phyloP scores from a whole-genome alignment of 2,797 vertebrate genomes.

The Fratercula arctica region DNA sequence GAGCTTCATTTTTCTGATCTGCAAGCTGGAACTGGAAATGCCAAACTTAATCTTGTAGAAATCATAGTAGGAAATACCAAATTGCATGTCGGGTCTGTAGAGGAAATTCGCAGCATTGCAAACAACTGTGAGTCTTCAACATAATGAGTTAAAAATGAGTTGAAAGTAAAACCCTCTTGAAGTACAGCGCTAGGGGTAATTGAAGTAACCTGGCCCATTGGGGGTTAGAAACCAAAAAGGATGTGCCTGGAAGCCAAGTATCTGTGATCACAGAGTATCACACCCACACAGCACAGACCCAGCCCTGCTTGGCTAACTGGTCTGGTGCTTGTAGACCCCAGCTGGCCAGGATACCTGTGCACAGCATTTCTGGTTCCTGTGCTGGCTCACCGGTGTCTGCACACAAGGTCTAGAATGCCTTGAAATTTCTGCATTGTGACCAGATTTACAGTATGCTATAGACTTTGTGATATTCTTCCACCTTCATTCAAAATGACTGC shows the following conservation, averaged over 20 bases:
- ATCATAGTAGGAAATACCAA: background rate
- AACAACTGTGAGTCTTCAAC: background rate
- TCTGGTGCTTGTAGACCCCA: background rate
- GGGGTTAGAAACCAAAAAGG: background rate
- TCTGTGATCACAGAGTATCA: background rate
- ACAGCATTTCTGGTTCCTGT: background rate
- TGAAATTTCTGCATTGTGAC: background rate
- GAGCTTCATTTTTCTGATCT: background rate
- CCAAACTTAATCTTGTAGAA: background rate
- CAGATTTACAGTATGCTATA: background rate
- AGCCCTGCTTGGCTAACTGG: background rate
- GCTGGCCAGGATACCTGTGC: background rate
- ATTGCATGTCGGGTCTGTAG: background rate
- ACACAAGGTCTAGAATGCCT: background rate
- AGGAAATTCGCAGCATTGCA: background rate
- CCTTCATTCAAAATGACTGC: background rate
- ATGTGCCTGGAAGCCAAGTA: background rate
- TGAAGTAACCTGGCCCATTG: background rate
- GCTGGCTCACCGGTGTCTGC: background rate
- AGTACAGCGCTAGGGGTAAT: background rate
- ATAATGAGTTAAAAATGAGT: background rate
- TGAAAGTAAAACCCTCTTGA: conserved; percentile 2
- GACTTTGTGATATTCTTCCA: background rate
- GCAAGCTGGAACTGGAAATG: background rate
- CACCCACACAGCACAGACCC: background rate